Percentiles rank a stretch among this genome's conserved stretches.
Evolutionary conservation across 2,797 vertebrate species (phyloP).

Genomic region (Phrynocephalus forsythii): DNA sequence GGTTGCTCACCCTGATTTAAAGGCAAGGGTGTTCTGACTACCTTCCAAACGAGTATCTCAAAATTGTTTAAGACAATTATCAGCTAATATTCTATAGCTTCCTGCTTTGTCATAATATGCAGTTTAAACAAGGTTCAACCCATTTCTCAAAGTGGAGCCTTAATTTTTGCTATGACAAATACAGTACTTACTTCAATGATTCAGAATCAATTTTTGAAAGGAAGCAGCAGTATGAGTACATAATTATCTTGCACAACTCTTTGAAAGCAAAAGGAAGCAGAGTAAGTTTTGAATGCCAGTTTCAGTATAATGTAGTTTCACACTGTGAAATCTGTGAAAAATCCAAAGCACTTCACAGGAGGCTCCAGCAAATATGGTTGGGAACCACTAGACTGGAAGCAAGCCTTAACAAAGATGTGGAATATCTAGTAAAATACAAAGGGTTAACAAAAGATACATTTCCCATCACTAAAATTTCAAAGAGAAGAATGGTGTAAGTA

Average conservation of each 20-base stretch:
- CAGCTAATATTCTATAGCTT: neutral
- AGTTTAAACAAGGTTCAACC: neutral
- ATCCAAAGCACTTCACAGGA: neutral
- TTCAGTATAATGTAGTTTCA: neutral
- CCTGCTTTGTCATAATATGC: neutral
- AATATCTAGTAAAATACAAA: neutral
- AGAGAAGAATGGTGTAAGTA: too few species aligned
- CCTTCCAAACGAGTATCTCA: neutral
- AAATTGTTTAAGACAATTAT: neutral
- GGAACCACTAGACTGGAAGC: neutral
- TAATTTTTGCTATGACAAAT: conserved; percentile 13
- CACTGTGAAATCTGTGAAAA: neutral
- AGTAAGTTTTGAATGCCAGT: neutral
- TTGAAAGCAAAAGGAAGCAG: neutral
- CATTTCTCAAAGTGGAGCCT: neutral
- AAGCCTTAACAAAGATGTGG: neutral
- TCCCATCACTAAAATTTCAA: neutral
- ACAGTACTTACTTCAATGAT: neutral
- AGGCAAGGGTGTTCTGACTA: neutral
- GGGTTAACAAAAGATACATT: neutral
- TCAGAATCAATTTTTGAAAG: conserved; percentile 18
- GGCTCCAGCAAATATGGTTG: neutral
- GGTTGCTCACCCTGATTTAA: neutral
- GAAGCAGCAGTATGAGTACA: neutral
- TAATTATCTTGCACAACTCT: neutral